Evolutionary conservation across 2,888 invertebrate genomes (phyloP).

Genomic region (Pristionchus japonicus): DNA sequence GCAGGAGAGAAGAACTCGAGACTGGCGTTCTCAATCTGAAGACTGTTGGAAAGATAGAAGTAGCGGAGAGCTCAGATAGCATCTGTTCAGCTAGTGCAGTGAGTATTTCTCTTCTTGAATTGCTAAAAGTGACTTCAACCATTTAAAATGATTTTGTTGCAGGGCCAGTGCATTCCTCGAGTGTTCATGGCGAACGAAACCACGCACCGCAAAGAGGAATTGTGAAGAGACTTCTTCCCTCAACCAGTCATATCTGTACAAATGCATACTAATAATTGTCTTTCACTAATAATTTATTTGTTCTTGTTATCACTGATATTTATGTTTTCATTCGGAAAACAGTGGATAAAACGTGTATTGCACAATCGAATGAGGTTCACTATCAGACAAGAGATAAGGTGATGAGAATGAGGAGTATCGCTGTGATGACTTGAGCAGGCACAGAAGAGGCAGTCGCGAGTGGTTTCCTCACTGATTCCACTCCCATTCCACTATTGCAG

Average conservation of each 20-base stretch:
- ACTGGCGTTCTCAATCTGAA: background rate
- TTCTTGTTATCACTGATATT: background rate
- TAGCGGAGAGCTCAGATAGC: background rate
- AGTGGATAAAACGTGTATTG: background rate
- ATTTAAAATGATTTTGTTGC: background rate
- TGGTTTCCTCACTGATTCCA: background rate
- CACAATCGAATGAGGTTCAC: background rate
- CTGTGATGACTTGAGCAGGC: background rate
- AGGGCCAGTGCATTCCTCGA: constrained; percentile 8
- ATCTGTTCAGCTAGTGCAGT: background rate
- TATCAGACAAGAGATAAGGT: background rate
- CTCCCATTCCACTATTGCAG: background rate
- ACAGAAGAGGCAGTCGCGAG: background rate
- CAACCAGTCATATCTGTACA: constrained; percentile 1
- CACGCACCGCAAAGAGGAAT: background rate
- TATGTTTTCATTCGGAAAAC: background rate
- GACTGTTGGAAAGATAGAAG: background rate
- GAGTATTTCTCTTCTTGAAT: too few relatives aligned
- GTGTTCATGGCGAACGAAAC: background rate
- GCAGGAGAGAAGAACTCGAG: background rate
- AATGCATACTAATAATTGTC: background rate
- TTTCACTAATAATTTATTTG: background rate
- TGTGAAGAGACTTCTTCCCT: background rate
- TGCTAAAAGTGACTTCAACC: too few relatives aligned
- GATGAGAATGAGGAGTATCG: background rate